phyloP scores from a whole-genome alignment of 2,888 invertebrate species.

The Polyploca ridens region DNA sequence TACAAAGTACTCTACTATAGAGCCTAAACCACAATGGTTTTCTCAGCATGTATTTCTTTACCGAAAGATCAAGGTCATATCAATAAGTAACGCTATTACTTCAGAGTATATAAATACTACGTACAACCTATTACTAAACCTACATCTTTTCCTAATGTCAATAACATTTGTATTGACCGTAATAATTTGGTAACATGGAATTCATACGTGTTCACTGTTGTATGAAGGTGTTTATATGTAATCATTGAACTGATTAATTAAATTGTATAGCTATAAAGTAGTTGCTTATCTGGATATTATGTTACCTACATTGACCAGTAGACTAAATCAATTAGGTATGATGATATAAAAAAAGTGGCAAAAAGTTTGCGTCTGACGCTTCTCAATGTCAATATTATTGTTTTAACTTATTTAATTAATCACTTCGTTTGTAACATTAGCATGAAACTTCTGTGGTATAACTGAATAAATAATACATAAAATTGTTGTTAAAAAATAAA shows the following conservation, averaged over 20 bases:
- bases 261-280: not conserved
- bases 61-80: no score
- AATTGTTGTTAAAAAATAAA: no score
- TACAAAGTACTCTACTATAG: no score
- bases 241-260: conserved; percentile 7
- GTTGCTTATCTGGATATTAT: not conserved
- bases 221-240: conserved; percentile 7
- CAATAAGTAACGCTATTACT: no score
- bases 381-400: not conserved
- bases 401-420: not conserved
- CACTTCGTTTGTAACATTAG: not conserved
- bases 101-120: no score
- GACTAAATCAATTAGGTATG: not conserved
- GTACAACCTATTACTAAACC: no score
- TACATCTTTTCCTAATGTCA: not conserved
- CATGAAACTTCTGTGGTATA: not conserved
- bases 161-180: not conserved
- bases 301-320: not conserved
- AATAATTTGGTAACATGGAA: not conserved
- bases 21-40: no score
- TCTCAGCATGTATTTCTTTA: no score
- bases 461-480: not conserved
- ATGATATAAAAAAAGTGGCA: not conserved
- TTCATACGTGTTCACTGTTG: not conserved
- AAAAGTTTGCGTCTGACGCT: not conserved